phyloP scores from a whole-genome alignment of 2,113 vertebrate genomes.

The Odontophorus gujanensis region DNA sequence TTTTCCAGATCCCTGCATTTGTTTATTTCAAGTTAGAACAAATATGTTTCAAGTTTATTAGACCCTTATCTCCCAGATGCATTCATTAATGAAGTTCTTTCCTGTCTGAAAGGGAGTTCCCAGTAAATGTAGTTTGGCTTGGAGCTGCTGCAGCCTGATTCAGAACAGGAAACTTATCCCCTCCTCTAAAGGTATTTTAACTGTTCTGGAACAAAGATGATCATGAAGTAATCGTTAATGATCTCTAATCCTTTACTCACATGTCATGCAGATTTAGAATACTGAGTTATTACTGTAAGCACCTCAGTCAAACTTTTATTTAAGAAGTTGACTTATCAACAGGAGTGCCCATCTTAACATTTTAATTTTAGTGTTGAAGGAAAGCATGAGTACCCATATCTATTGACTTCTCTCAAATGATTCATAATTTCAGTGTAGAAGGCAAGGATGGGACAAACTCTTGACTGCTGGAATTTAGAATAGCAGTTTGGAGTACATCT shows the following conservation, averaged over 20 bases:
- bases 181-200: not conserved
- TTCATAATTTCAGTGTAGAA: not conserved
- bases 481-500: not conserved
- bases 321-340: not conserved
- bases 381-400: not conserved
- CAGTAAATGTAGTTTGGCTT: conserved; percentile 45
- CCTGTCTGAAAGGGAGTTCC: conserved; percentile 60
- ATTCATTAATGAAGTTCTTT: conserved; percentile 56
- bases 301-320: not conserved
- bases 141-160: conserved; percentile 32
- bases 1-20: conserved; percentile 5
- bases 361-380: not conserved
- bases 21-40: not conserved
- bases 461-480: not conserved
- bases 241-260: not conserved
- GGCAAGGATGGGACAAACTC: not conserved
- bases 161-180: conserved; percentile 31
- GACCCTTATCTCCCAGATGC: conserved; percentile 37
- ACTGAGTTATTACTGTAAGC: not conserved
- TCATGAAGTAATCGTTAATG: not conserved
- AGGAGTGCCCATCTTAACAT: not conserved
- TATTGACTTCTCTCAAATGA: not conserved
- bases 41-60: conserved; percentile 28
- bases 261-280: not conserved
- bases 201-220: conserved; percentile 13